phyloP scores from a whole-genome alignment of 2,888 invertebrate species.

The Hirudinaria manillensis region DNA sequence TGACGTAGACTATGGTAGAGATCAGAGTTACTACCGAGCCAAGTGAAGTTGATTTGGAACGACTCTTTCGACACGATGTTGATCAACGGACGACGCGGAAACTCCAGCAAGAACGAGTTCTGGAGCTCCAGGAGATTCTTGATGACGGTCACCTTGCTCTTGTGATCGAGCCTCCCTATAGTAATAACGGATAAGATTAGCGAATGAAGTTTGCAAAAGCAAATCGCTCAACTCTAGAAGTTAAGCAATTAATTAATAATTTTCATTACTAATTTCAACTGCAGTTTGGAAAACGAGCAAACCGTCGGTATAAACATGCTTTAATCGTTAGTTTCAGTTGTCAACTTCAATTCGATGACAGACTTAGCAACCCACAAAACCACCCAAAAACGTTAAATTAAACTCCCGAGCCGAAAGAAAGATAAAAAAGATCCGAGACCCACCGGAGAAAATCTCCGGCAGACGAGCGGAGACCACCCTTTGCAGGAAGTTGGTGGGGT shows the following conservation, averaged over 20 bases:
- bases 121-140: conserved; percentile 44
- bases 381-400: neutral
- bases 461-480: conserved; percentile 63
- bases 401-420: neutral
- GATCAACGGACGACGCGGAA: conserved; percentile 31
- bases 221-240: neutral
- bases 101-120: conserved; percentile 64
- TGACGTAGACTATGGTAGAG: no score
- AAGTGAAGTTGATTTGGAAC: conserved; percentile 35
- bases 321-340: no score
- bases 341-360: no score
- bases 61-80: conserved; percentile 30
- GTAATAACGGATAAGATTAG: neutral
- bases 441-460: conserved; percentile 59
- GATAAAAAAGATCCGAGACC: conserved; percentile 34
- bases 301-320: no score
- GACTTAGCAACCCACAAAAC: neutral
- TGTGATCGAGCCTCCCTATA: neutral
- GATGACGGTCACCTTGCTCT: conserved; percentile 10
- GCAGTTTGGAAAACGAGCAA: no score
- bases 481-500: conserved; percentile 62
- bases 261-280: no score
- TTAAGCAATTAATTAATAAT: neutral
- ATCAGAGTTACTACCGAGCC: conserved; percentile 32
- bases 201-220: neutral